Conservation (phyloP, 1,140 invertebrate genomes). For the Drosophila nikananu region DNA sequence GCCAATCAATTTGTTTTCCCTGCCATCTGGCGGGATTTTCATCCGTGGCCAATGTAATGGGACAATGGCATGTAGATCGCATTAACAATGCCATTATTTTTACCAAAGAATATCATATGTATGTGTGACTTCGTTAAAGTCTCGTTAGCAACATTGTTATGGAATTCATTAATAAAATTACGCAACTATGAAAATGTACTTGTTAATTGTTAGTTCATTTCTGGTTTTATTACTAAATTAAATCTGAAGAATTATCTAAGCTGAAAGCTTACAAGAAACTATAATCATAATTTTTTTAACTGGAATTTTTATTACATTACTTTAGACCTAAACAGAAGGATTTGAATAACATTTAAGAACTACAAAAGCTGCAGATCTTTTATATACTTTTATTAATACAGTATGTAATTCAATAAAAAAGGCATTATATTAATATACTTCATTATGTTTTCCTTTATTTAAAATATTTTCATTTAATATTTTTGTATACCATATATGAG, state of each 20-base stretch:
- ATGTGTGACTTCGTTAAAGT: conserved; percentile 1
- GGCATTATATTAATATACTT: too few species aligned
- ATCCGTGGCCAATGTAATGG: conserved; percentile 15
- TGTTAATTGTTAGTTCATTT: neutral
- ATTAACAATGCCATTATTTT: conserved; percentile 29
- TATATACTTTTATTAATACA: neutral
- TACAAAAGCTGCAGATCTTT: neutral
- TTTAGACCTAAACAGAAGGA: neutral
- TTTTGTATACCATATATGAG: too few species aligned
- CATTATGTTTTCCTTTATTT: neutral
- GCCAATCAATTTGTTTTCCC: conserved; percentile 49
- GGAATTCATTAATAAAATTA: neutral
- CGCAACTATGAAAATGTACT: neutral
- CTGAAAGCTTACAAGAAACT: too few species aligned
- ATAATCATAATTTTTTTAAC: neutral
- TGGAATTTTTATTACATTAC: neutral
- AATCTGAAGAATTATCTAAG: neutral
- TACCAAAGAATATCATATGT: neutral
- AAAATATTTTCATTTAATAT: too few species aligned
- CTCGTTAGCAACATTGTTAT: conserved; percentile 14
- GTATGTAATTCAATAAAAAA: neutral
- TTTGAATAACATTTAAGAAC: too few species aligned
- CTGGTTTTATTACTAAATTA: neutral
- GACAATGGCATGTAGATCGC: conserved; percentile 27
- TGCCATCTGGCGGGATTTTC: conserved; percentile 26